phyloP scores from a whole-genome alignment of 2,113 vertebrate species.

The Antechinus stuartii region DNA sequence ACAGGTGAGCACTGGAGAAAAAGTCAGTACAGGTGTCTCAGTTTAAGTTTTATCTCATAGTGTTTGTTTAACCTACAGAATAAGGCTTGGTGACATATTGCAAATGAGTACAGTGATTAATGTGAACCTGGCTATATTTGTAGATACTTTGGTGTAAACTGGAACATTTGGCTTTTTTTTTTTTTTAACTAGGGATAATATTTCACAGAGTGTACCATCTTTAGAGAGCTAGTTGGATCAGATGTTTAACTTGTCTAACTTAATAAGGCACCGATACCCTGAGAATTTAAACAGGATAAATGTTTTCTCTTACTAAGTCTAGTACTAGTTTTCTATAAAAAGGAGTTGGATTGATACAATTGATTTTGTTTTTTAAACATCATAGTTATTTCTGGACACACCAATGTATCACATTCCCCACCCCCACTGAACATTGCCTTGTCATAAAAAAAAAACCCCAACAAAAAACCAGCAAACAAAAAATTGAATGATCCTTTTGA shows the following conservation, averaged over 20 bases:
- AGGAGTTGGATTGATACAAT: background rate
- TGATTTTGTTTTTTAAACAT: background rate
- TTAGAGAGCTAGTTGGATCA: background rate
- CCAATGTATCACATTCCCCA: background rate
- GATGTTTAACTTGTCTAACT: slow-evolving; percentile 24
- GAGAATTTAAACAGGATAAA: slow-evolving; percentile 31
- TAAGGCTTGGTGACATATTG: slow-evolving; percentile 65
- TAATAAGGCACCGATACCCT: slow-evolving; percentile 36
- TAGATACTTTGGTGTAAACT: slow-evolving; percentile 66
- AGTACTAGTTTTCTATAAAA: slow-evolving; percentile 7
- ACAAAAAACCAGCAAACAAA: background rate
- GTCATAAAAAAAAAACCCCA: background rate
- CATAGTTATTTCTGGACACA: background rate
- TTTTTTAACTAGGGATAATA: background rate
- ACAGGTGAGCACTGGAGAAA: background rate
- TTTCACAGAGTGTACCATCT: background rate
- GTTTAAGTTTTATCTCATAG: background rate
- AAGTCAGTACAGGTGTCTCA: slow-evolving; percentile 3
- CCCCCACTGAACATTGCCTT: background rate
- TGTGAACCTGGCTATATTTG: slow-evolving; percentile 67
- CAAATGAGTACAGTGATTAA: slow-evolving; percentile 58
- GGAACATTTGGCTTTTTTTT: slow-evolving; percentile 48
- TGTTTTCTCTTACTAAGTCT: slow-evolving; percentile 15
- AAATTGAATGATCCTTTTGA: background rate
- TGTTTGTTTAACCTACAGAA: slow-evolving; percentile 11